phyloP scores from a whole-genome alignment of 2,888 invertebrate species.

The Pseudolycoriella hygida region DNA sequence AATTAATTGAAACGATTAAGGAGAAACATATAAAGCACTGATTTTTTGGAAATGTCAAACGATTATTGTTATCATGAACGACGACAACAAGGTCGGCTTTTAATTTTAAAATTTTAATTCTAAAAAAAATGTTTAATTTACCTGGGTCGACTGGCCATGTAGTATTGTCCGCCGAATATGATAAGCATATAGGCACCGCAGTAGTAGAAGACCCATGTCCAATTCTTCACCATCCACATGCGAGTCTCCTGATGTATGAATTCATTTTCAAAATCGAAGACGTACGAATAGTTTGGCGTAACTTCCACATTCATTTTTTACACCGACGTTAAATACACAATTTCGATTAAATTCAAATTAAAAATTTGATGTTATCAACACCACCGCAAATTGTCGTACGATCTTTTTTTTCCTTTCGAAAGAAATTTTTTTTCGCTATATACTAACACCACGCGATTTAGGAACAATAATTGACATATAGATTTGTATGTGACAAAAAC shows the following conservation, averaged over 20 bases:
- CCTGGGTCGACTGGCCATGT: constrained; percentile 82
- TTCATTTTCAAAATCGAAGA: constrained; percentile 89
- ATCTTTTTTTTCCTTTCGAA: too few relatives aligned
- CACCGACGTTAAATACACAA: too few relatives aligned
- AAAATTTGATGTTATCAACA: too few relatives aligned
- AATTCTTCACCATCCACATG: constrained; percentile 92
- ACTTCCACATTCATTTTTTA: constrained; percentile 40
- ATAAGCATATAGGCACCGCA: constrained; percentile 82
- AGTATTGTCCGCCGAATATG: constrained; percentile 83
- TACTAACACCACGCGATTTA: too few relatives aligned
- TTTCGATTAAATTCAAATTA: too few relatives aligned
- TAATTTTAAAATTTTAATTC: neutral
- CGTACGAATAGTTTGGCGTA: constrained; percentile 78
- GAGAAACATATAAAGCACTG: neutral
- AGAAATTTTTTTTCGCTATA: too few relatives aligned
- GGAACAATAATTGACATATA: too few relatives aligned
- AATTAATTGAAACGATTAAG: neutral
- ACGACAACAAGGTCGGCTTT: too few relatives aligned
- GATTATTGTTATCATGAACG: too few relatives aligned
- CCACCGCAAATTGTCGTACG: too few relatives aligned
- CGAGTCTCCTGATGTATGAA: constrained; percentile 79
- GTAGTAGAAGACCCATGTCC: constrained; percentile 81
- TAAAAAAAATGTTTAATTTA: constrained; percentile 20
- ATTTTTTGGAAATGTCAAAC: neutral
- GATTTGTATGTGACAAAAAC: too few relatives aligned